phyloP scores from a whole-genome alignment of 2,888 invertebrate genomes.

The Apantesis nais region DNA sequence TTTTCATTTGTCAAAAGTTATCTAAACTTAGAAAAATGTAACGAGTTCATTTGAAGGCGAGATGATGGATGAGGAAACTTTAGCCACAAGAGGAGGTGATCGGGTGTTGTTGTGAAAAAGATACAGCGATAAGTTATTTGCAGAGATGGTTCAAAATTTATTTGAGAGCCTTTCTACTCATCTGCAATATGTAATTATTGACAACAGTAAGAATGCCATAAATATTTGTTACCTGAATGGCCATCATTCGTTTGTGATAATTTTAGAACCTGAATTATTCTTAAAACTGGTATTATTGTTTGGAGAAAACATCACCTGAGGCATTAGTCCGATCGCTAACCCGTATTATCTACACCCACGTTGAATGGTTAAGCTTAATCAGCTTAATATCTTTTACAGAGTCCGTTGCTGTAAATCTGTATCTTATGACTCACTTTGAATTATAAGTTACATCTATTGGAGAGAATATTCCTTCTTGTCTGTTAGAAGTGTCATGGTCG shows the following conservation, averaged over 20 bases:
- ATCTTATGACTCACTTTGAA: neutral
- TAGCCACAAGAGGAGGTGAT: neutral
- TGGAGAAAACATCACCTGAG: no score
- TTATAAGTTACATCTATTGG: neutral
- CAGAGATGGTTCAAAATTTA: neutral
- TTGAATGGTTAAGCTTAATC: neutral
- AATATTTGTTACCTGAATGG: neutral
- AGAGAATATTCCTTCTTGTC: neutral
- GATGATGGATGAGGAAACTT: constrained; percentile 1
- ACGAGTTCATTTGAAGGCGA: neutral
- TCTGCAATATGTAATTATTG: neutral
- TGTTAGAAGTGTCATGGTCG: neutral
- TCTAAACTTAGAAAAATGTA: neutral
- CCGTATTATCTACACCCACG: neutral
- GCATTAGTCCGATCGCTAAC: no score
- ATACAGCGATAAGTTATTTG: neutral
- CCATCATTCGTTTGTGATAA: neutral
- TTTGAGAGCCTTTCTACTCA: neutral
- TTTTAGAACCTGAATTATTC: neutral
- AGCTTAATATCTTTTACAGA: neutral
- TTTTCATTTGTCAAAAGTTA: neutral
- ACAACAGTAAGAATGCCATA: neutral
- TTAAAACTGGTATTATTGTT: no score
- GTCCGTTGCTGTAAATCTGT: neutral
- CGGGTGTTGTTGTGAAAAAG: neutral